These are phyloP conservation scores for Euwallacea fornicatus DNA, from an alignment of 1,140 invertebrate genomes.

Conservation along the genomic window DNA sequence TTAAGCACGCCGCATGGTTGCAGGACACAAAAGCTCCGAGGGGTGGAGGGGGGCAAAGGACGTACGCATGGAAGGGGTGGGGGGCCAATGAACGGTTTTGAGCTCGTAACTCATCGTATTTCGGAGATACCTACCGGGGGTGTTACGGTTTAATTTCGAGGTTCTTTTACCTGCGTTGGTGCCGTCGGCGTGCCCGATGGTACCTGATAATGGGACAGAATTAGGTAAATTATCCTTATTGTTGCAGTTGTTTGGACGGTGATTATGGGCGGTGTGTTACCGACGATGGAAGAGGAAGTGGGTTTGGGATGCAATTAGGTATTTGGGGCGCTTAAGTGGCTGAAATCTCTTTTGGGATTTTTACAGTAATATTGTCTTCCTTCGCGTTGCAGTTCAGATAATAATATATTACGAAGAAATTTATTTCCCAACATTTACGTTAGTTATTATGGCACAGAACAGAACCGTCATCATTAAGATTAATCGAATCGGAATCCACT, in stretches of 20 bases:
- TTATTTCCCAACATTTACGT: too few species aligned
- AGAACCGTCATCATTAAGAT: conserved; percentile 6
- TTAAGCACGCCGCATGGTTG: conserved; percentile 29
- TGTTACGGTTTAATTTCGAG: conserved; percentile 29
- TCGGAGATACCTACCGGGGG: conserved; percentile 15
- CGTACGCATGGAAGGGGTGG: conserved; percentile 4
- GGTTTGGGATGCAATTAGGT: too few species aligned
- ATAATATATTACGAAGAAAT: too few species aligned
- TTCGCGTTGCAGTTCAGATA: too few species aligned
- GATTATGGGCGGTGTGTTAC: conserved; percentile 9
- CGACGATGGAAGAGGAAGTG: too few species aligned
- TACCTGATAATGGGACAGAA: conserved; percentile 17
- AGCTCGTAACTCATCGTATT: conserved; percentile 33
- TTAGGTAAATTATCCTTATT: conserved; percentile 12
- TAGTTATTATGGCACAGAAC: too few species aligned
- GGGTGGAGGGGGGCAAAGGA: conserved; percentile 10
- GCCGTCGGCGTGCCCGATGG: background rate
- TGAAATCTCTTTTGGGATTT: too few species aligned
- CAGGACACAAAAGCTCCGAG: conserved; percentile 16
- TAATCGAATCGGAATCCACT: conserved; percentile 12
- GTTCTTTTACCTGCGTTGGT: conserved; percentile 22
- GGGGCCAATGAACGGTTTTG: conserved; percentile 29
- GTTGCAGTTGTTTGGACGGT: conserved; percentile 6
- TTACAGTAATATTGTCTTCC: too few species aligned
- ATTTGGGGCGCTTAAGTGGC: too few species aligned